Base-by-base conservation (phyloP, 2,888 invertebrate genomes). In the Polydrusus cervinus region DNA sequence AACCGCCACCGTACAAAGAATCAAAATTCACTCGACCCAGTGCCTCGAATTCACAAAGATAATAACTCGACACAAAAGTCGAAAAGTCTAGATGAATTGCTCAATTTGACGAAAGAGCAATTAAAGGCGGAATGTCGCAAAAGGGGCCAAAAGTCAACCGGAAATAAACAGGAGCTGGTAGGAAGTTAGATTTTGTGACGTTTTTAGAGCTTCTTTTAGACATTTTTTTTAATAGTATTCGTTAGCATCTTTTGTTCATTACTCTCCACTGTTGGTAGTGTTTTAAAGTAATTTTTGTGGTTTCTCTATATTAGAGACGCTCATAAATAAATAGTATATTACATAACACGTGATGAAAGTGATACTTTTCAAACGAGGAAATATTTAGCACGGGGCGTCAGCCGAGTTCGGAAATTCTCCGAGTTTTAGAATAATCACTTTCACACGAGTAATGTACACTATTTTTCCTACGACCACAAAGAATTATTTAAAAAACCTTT, bases 161-260 rank as follows among this genome's bases (percentile, higher is more conserved):
- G 93, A 85, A 92, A 91, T 89, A 92, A 92, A 88, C 89, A 89
- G 81, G 92, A 92, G 89, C 89, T 93, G 92, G 92, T 92, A 92
- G 87, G 85, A 55, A 25, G 45, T 67, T 62, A 30, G 38, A 25
- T 61, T 66, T 71, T 53, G 51, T 30, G 53, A 34, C 45, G 34
- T 55, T 38, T 61, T 75, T 72, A 64, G 53, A 71, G 74, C 66
- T 75, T 75, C 55, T 64, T 53, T 75, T 72, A 64, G 53, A 66
- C 70, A 60, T 75, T 75, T 60, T 64, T 53, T 60, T 61, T 65
- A n/a, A n/a, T 65, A 25, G 51, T 38, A 18, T 38, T 6, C 38
- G 16, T 60, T 60, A 18, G 38, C 57, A 60, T 60, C 38, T 38
- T 38, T 60, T 38, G 11, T 16, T 60, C 5, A 61, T 40, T 38